These are phyloP conservation scores for Magallana nippona DNA, from an alignment of 2,888 invertebrate genomes.

Conservation along the genomic window DNA sequence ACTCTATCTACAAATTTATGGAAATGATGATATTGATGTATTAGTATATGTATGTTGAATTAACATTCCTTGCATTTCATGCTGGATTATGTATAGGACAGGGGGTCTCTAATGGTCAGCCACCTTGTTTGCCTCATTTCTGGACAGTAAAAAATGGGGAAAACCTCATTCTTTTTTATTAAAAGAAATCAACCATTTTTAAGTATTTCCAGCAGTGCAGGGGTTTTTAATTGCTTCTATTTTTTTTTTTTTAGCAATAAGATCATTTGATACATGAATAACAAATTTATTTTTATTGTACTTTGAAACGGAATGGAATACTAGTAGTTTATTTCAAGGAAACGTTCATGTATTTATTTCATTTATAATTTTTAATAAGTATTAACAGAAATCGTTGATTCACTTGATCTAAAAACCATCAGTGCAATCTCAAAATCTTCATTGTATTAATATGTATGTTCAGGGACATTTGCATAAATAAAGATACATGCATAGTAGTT, in stretches of 20 bases:
- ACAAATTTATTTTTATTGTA: too few relatives aligned
- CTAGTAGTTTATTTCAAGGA: too few relatives aligned
- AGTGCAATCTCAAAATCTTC: too few relatives aligned
- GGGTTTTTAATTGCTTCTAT: neutral
- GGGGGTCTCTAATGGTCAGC: neutral
- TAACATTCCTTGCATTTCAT: slow-evolving; percentile 36
- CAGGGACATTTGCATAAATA: too few relatives aligned
- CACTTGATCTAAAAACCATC: too few relatives aligned
- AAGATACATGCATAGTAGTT: too few relatives aligned
- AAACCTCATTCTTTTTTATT: neutral
- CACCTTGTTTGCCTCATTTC: neutral
- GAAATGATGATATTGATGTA: slow-evolving; percentile 65
- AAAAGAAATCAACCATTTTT: neutral
- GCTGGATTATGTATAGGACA: slow-evolving; percentile 15
- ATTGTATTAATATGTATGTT: too few relatives aligned
- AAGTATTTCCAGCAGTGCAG: neutral
- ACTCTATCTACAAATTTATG: slow-evolving; percentile 74
- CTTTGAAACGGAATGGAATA: too few relatives aligned
- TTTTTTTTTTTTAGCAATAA: neutral
- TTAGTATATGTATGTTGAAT: slow-evolving; percentile 27
- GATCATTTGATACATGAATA: too few relatives aligned
- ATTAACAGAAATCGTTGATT: too few relatives aligned
- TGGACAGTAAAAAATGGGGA: neutral
- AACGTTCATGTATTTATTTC: too few relatives aligned
- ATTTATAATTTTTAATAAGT: too few relatives aligned